These are phyloP conservation scores for Lypha dubia DNA, from an alignment of 2,888 invertebrate species.

Conservation along the genomic window DNA sequence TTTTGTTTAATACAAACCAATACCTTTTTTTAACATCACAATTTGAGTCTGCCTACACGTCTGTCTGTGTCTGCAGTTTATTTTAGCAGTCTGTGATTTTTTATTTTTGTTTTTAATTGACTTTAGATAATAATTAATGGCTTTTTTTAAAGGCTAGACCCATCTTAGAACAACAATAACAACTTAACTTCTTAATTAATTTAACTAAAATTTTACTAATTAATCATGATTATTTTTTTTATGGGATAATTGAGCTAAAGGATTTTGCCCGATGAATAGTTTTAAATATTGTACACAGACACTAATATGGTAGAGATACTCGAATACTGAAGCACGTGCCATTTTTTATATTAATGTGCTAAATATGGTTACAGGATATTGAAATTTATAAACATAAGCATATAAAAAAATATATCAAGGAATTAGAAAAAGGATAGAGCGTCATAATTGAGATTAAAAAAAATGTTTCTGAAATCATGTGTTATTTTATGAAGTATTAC, in stretches of 20 bases:
- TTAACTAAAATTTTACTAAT: slow-evolving; percentile 24
- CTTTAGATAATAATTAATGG: slow-evolving; percentile 60
- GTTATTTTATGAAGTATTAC: too few species aligned
- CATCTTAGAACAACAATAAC: slow-evolving; percentile 5
- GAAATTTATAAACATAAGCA: not conserved
- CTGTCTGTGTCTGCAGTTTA: not conserved
- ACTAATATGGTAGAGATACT: not conserved
- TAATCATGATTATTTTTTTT: slow-evolving; percentile 19
- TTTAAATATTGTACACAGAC: not conserved
- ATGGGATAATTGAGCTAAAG: not conserved
- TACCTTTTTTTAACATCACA: not conserved
- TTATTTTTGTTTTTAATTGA: slow-evolving; percentile 56
- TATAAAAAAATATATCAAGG: too few species aligned
- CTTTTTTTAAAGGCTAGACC: not conserved
- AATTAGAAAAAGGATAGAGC: too few species aligned
- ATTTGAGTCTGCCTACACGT: not conserved
- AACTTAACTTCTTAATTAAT: slow-evolving; percentile 12
- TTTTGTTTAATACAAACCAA: not conserved
- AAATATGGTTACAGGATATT: not conserved
- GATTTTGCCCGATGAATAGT: not conserved
- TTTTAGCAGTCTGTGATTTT: not conserved
- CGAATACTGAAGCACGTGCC: not conserved
- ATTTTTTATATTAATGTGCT: too few species aligned
- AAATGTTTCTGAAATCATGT: too few species aligned
- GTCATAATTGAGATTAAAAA: too few species aligned